A percentile compares a stretch with the other conserved stretches of the same genome.
Conservation (phyloP, 2,888 invertebrate genomes). For the Melinopterus prodromus region DNA sequence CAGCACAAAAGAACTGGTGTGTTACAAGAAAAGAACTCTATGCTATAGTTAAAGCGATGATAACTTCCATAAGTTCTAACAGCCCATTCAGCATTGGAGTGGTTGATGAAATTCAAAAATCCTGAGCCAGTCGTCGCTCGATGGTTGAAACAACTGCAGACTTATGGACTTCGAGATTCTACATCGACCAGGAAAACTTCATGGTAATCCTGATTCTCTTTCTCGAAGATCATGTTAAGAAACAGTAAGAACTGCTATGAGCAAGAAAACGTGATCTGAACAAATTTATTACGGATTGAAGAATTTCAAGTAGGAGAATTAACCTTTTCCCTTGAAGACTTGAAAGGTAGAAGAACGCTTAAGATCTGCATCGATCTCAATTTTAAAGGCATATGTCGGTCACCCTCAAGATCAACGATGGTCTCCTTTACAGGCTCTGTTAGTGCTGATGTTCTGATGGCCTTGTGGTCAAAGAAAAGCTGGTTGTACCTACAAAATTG, state of each 20-base stretch:
- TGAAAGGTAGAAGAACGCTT: not conserved
- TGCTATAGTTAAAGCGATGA: not conserved
- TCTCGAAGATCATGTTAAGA: not conserved
- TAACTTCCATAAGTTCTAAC: not conserved
- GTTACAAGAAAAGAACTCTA: not conserved
- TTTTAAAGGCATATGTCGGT: not conserved
- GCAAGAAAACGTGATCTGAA: not conserved
- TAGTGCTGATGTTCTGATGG: not conserved
- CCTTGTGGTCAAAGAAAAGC: not conserved
- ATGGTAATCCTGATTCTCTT: not conserved
- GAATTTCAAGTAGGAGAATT: not conserved
- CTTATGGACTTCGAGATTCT: not conserved
- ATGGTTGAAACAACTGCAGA: not conserved
- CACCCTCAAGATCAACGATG: not conserved
- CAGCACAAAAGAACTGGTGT: slow-evolving; percentile 22
- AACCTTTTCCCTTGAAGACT: not conserved
- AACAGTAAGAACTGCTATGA: not conserved
- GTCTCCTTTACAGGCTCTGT: not conserved
- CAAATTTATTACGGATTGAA: not conserved
- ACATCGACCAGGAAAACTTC: not conserved
- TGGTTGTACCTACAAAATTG: not conserved
- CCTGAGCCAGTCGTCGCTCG: not conserved
- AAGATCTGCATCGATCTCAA: not conserved
- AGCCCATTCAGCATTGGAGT: not conserved
- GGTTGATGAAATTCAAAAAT: not conserved